Percentiles rank a stretch among this genome's conserved stretches.
These are phyloP conservation scores for Umimayanthus kanabou DNA, from an alignment of 92 coral and sea anemone genomes.

Conservation along the genomic window DNA sequence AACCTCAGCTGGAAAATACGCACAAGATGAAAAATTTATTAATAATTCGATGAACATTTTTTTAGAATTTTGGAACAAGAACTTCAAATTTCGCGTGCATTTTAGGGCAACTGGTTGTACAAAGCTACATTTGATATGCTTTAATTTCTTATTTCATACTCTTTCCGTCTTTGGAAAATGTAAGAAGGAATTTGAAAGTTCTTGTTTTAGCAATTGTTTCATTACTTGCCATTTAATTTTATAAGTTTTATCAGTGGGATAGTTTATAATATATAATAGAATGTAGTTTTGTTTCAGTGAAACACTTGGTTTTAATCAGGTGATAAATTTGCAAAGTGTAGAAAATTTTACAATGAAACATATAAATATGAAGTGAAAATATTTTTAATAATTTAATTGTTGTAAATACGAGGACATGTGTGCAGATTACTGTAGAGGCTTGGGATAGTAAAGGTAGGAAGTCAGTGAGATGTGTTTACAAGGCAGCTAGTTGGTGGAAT, in stretches of 20 bases:
- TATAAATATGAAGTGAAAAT: neutral
- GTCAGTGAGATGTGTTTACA: too few relatives aligned
- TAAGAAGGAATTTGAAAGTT: neutral
- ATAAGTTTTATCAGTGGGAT: too few relatives aligned
- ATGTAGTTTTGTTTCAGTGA: neutral
- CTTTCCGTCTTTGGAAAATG: neutral
- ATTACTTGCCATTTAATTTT: neutral
- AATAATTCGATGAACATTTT: neutral
- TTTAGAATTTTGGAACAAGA: neutral
- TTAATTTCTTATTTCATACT: too few relatives aligned
- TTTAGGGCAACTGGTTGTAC: neutral
- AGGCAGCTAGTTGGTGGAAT: too few relatives aligned
- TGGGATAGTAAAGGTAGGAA: too few relatives aligned
- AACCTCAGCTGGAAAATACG: too few relatives aligned
- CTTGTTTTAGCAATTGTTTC: neutral
- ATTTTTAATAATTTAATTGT: too few relatives aligned
- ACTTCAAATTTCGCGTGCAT: neutral
- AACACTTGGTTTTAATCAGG: neutral
- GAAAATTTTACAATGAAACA: neutral
- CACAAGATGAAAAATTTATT: too few relatives aligned
- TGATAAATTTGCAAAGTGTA: neutral
- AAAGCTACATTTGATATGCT: neutral
- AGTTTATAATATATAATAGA: neutral
- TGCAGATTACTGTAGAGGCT: too few relatives aligned
- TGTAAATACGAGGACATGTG: too few relatives aligned